Evolutionary conservation across 2,113 vertebrate species (phyloP), one percentile per base, ranked within the genome.

Genomic region (Heliornis fulica): DNA sequence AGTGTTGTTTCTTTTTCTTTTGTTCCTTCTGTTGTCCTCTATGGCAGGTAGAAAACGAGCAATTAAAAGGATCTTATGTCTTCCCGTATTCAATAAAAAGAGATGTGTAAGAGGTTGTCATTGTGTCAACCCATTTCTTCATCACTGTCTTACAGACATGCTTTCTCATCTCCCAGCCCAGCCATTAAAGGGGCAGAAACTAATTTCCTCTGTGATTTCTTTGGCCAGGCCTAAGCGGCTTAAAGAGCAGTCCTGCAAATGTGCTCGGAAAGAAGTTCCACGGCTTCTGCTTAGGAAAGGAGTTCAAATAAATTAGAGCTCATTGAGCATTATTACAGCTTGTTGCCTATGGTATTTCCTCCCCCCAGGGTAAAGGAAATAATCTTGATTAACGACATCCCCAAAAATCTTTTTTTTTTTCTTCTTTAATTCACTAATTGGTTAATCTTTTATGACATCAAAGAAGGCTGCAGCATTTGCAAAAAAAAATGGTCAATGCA

Each of bases 51-150:
- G 95, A 97, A 97, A 97, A 94, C 26, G 90, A 96, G 96, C 96
- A 96, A 97, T 97, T 97, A 97, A 88, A 96, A 96, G 85, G 90
- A 96, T 97, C 96, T 97, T 96, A 96, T 83, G 94, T 90, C 92
- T 94, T 75, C 63, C 80, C 94, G 89, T 92, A 79, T 66, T 82
- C 80, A 57, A 57, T 74, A 93, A 93, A 96, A 65, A 96, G 92
- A 97, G 95, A 96, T 91, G 92, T 96, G 94, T 87, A 89, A 95
- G 83, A 57, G 57, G 65, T 74, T 97, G 97, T 97, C 97, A 97
- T 90, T 92, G 66, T 96, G 97, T 97, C 97, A 97, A 48, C 60
- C 77, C 92, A 38, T 94, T 96, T 96, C 94, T 96, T 96, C 96
- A 93, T 94, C 77, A 83, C 89, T 90, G 72, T 84, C 88, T 96